A percentile compares a stretch with the other conserved stretches of the same genome.
Conservation (phyloP, 2,797 vertebrate species). For the Erethizon dorsatum region DNA sequence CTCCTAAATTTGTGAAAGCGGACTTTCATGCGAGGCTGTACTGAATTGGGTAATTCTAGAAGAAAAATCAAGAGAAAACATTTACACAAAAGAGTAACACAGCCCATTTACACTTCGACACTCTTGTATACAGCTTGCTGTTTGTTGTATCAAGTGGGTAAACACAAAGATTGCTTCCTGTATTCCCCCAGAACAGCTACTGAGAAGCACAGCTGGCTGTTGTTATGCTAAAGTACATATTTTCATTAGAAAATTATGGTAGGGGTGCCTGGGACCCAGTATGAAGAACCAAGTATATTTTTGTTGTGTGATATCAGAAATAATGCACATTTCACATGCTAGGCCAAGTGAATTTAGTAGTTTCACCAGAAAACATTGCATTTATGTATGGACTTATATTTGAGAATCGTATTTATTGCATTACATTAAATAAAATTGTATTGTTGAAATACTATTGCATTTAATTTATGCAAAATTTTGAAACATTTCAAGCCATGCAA, state of each 20-base stretch:
- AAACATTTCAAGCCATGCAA: conserved; percentile 53
- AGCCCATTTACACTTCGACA: neutral
- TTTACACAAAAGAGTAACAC: neutral
- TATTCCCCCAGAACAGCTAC: neutral
- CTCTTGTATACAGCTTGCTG: neutral
- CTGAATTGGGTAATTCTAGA: neutral
- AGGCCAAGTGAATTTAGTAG: neutral
- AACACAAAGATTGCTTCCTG: neutral
- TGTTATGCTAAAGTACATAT: neutral
- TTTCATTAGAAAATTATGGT: neutral
- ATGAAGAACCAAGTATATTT: neutral
- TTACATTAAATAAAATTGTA: neutral
- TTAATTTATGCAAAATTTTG: conserved; percentile 55
- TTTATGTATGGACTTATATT: neutral
- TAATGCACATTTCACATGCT: neutral
- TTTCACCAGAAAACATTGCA: neutral
- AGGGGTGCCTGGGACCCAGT: neutral
- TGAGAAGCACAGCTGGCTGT: neutral
- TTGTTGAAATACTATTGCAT: conserved; percentile 13
- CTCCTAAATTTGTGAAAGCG: neutral
- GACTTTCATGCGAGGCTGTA: neutral
- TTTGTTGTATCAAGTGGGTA: neutral
- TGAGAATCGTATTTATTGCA: neutral
- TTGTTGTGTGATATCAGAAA: neutral
- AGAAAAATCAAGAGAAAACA: neutral